Base-by-base conservation (phyloP, 2,888 invertebrate genomes). In the Caenorhabditis panamensis region DNA sequence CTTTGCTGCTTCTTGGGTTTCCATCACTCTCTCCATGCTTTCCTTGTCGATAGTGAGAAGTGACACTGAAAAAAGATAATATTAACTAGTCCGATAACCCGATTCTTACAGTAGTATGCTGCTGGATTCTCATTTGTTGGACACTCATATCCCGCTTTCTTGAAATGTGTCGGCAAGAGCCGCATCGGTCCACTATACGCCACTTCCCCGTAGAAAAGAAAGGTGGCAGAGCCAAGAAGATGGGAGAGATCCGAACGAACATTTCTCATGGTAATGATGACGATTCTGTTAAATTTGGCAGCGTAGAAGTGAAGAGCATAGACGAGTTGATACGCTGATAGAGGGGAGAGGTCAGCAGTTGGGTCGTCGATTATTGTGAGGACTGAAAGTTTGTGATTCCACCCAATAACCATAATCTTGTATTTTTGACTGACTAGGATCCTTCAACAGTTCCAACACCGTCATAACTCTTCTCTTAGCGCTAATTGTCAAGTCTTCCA, bases 31-130 rank as follows among this genome's bases (percentile, higher is more conserved):
- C 90, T 97, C 96, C 16, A 96, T 93, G 0, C 96, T 96, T 59
- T 95, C 93, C 16, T 94, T 93, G 91, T 95, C 95, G 6, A 95
- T 94, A 0, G 95, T 95, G 1, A 94, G 94, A 58, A 95, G 91
- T 85, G 95, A 95, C 66, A 95, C 95, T 95, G 90, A 58, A 92
- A 62, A 47, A 36, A 2, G 8, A 22, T 28, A 36, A 20, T 4
- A 44, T 53, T 28, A n/a, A n/a, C n/a, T n/a, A n/a, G n/a, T n/a
- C n/a, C n/a, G n/a, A n/a, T n/a, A n/a, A n/a, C n/a, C n/a, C n/a
- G n/a, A n/a, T n/a, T 56, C 95, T 94, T 92, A 96, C 96, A 93
- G 91, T 97, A 98, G 92, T 96, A 97, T 95, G 97, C 97, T n/a
- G 97, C 93, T 0, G 97, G 97, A 92, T 98, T 98, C 91, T 97